Conservation (phyloP, 2,113 vertebrate species). For the Phoenicopterus ruber region DNA sequence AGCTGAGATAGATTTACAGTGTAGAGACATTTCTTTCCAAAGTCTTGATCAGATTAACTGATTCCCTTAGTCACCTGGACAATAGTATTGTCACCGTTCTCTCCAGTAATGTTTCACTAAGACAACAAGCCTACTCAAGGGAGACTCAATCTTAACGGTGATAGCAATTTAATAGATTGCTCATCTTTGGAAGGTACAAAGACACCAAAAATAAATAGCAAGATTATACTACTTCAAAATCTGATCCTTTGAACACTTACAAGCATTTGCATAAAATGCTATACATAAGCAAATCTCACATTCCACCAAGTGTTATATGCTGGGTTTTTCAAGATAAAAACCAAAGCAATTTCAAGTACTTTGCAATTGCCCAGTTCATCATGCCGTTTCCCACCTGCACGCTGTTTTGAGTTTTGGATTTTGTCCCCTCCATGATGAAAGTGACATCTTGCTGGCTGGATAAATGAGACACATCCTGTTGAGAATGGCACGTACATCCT, state of each 20-base stretch:
- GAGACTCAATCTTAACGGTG: background rate
- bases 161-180: background rate
- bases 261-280: background rate
- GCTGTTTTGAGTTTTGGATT: constrained; percentile 98
- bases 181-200: background rate
- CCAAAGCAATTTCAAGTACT: background rate
- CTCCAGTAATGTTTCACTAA: background rate
- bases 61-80: background rate
- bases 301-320: background rate
- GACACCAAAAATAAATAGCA: background rate
- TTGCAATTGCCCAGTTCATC: background rate
- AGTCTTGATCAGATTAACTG: background rate
- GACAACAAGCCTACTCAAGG: background rate
- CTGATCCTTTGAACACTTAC: background rate
- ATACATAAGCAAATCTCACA: background rate
- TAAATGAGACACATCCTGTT: constrained; percentile 93
- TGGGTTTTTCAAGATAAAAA: background rate
- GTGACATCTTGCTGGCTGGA: constrained; percentile 94
- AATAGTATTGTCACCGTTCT: background rate
- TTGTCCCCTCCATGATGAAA: constrained; percentile 96
- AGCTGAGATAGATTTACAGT: background rate
- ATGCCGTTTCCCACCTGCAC: constrained; percentile 80
- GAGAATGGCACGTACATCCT: constrained; percentile 92
- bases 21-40: background rate
- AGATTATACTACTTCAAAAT: background rate